Evolutionary conservation across 64 coral and sea anemone genomes (phyloP), one percentile per base, ranked within the genome.

Genomic region (Stylophora pistillata): DNA sequence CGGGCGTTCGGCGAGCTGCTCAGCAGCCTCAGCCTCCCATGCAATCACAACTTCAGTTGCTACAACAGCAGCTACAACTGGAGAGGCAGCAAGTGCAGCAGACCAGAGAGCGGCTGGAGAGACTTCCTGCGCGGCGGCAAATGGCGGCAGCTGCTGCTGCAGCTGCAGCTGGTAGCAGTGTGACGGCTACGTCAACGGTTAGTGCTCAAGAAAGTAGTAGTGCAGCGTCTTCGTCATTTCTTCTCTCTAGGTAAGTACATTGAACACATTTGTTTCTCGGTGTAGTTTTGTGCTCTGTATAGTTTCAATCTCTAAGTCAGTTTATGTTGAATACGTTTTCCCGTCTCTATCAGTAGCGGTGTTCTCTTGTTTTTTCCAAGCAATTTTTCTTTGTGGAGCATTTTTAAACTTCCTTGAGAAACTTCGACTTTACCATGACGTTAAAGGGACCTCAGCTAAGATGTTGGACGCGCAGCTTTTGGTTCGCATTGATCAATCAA

Each of bases 21-120:
- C 96, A 98, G 32, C 95, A 98, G 62, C 86, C 96, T 17, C 96
- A 98, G 60, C 92, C 89, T 15, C 93, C 96, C 33, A 93, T 98
- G 64, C 96, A 98, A 72, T 98, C 96, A 28, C 96, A 98, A 57
- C 86, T 98, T 53, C 96, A 98, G 47, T 77, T 98, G 55, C 88
- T 98, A 47, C 96, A 98, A 53, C 96, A 98, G 32, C 96, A 98
- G 53, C 70, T 98, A 55, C 96, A 98, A 37, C 70, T 98, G 74
- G 96, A 98, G 55, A 91, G 96, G 62, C 96, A 98, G 61, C 96
- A 98, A 77, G 96, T 98, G 34, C 96, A 98, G 74, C 96, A 98
- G 76, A 98, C 96, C 4, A 94, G 96, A 28, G 96, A 98, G 66
- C 86, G 96, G 62, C 73, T 99, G 21, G 96, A 99, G 72, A 81